Evolutionary conservation across 2,113 vertebrate species (phyloP), one percentile per base, ranked within the genome.

Genomic region (Tetraodon nigroviridis): DNA sequence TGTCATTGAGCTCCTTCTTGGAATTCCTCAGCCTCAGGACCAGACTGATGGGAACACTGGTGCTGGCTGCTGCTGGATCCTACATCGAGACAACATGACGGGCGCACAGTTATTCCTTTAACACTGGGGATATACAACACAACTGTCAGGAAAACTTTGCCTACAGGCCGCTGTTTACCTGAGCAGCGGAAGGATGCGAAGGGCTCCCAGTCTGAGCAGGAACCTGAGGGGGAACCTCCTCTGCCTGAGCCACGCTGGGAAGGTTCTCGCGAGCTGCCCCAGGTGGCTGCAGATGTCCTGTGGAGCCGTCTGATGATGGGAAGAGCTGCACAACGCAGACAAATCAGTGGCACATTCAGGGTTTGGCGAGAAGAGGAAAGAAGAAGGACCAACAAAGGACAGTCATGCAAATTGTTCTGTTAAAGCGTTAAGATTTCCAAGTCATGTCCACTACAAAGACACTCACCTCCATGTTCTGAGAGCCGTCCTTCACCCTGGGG

Each of bases 1-100:
- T 99, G 85, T 99, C 97, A 58, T 99, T 98, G 73, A 99, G 93
- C 70, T 99, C 97, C 84, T 97, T 99, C 90, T 99, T 99, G 64
- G 90, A 92, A 89, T 99, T 99, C 84, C 97, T 93, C 90, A 98
- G 90, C 87, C 95, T 92, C 75, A 98, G 87, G 14, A 98, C 95
- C 13, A 98, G 91, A 71, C 94, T 96, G 83, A 98, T 96, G 69
- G 94, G 92, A 67, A 93, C 67, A 69, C 91, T 92, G 0, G 83
- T 73, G 53, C 91, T 90, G 7, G 54, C 84, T 53, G 88, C 76
- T 74, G 87, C 64, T 53, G 84, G 83, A 71, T 85, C 89, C 94
- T 95, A 37, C 32, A 12, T 2, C 7, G 32, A 37, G 32, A 11
- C 12, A 37, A 37, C 12, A 37, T 12, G 32, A 10, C 10, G 8